A percentile compares a stretch with the other conserved stretches of the same genome.
These are phyloP conservation scores for Siderastrea siderea DNA, from an alignment of 92 coral and sea anemone genomes.

Conservation along the genomic window DNA sequence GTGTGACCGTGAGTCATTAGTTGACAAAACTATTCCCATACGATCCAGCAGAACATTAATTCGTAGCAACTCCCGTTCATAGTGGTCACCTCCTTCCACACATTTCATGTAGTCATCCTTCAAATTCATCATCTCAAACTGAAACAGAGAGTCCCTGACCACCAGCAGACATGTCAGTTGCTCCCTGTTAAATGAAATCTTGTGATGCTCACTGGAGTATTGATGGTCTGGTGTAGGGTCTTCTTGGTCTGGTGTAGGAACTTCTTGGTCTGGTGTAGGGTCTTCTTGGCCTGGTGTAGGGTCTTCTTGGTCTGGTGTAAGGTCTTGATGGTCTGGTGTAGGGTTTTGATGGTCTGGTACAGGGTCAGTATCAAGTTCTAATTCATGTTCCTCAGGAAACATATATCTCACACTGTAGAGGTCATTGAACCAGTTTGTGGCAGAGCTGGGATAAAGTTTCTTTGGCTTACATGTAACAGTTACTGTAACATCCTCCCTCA, in stretches of 20 bases:
- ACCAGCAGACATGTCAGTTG: slow-evolving; percentile 30
- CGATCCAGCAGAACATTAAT: slow-evolving; percentile 42
- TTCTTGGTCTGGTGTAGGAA: not conserved
- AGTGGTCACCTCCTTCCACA: slow-evolving; percentile 53
- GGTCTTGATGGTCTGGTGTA: not conserved
- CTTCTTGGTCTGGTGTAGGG: no score
- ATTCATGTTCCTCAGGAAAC: slow-evolving; percentile 60
- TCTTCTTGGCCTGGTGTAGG: no score
- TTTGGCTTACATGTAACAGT: slow-evolving; percentile 68
- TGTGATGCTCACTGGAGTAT: not conserved
- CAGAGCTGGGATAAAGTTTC: slow-evolving; percentile 48
- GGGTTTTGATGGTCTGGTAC: not conserved
- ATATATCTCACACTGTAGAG: slow-evolving; percentile 40
- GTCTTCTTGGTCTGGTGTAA: no score
- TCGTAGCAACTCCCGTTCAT: slow-evolving; percentile 37
- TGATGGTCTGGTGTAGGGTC: not conserved
- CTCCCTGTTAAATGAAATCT: not conserved
- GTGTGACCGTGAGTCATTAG: slow-evolving; percentile 64
- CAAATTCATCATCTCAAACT: slow-evolving; percentile 60
- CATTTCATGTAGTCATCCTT: slow-evolving; percentile 29
- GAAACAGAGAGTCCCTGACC: slow-evolving; percentile 62
- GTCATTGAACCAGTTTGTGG: slow-evolving; percentile 76
- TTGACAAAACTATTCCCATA: slow-evolving; percentile 24
- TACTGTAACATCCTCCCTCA: slow-evolving; percentile 26
- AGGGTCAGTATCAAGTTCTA: slow-evolving; percentile 18